Conservation (phyloP, 2,888 invertebrate species). For the Cerceris ruficornis region DNA sequence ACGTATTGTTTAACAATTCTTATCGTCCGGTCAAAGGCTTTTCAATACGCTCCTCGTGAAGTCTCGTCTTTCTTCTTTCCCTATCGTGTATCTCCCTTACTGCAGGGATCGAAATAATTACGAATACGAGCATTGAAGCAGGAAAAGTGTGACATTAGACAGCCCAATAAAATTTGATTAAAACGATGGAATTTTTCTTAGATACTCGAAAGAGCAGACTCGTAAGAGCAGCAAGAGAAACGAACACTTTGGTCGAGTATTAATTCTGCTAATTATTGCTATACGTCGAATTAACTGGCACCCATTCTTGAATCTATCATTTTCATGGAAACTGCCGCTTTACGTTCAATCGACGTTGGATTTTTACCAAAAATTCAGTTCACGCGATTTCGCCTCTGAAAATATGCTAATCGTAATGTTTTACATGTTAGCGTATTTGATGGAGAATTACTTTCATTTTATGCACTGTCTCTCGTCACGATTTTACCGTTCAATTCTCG, state of each 20-base stretch:
- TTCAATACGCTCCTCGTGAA: constrained; percentile 8
- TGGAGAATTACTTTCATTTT: background rate
- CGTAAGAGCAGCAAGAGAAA: background rate
- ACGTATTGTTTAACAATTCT: too few relatives aligned
- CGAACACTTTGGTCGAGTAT: constrained; percentile 39
- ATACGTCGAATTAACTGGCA: constrained; percentile 32
- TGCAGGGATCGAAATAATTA: background rate
- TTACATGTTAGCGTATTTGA: background rate
- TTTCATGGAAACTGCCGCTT: background rate
- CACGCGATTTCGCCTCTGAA: too few relatives aligned
- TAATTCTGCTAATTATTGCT: constrained; percentile 42
- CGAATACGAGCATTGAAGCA: constrained; percentile 8
- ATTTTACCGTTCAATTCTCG: constrained; percentile 30
- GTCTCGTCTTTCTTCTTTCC: constrained; percentile 20
- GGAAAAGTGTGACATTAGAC: constrained; percentile 1
- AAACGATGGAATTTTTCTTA: background rate
- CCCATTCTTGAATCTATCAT: constrained; percentile 13
- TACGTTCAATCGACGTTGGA: too few relatives aligned
- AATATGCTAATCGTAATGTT: background rate
- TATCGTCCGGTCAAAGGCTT: constrained; percentile 4
- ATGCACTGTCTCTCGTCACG: constrained; percentile 1
- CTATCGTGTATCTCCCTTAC: background rate
- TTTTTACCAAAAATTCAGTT: too few relatives aligned
- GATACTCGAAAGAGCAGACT: background rate
- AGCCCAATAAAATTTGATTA: background rate